A percentile compares a stretch with the other conserved stretches of the same genome.
These are phyloP conservation scores for Pseudachorutes palmiensis DNA, from an alignment of 1,140 invertebrate species.

Conservation along the genomic window DNA sequence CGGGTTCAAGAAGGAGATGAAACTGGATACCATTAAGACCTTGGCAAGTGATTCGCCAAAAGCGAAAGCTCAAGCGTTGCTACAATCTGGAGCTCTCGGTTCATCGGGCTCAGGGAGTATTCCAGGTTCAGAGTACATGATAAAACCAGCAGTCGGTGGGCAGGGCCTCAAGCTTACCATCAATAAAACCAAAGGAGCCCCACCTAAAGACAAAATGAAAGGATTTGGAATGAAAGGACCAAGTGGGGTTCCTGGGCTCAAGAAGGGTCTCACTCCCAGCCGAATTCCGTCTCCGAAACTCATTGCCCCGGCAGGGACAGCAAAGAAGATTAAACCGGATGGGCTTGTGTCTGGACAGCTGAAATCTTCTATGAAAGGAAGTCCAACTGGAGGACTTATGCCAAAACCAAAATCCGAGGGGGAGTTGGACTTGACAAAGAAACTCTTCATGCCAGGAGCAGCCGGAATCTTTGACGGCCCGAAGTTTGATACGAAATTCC, in stretches of 20 bases:
- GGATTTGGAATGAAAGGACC: background rate
- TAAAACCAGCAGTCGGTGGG: slow-evolving; percentile 65
- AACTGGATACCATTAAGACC: slow-evolving; percentile 26
- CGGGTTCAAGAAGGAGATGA: slow-evolving; percentile 1
- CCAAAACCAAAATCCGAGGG: slow-evolving; percentile 35
- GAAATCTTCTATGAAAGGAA: slow-evolving; percentile 40
- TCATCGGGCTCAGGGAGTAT: background rate
- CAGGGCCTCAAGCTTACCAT: slow-evolving; percentile 77
- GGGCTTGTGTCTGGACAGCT: background rate
- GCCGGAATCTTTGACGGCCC: slow-evolving; percentile 27
- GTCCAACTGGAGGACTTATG: slow-evolving; percentile 44
- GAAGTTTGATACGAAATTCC: slow-evolving; percentile 36
- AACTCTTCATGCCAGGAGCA: slow-evolving; percentile 30
- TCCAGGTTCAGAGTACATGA: slow-evolving; percentile 60
- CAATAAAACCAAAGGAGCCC: slow-evolving; percentile 57
- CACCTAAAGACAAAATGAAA: slow-evolving; percentile 4
- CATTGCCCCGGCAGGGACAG: background rate
- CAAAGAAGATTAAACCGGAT: background rate
- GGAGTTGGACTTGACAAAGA: slow-evolving; percentile 33
- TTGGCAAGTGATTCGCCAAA: slow-evolving; percentile 7
- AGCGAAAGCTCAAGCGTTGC: slow-evolving; percentile 2
- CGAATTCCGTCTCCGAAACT: slow-evolving; percentile 1
- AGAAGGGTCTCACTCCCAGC: slow-evolving; percentile 1
- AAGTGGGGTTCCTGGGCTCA: background rate
- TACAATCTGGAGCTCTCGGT: background rate